Evolutionary conservation across 2,888 invertebrate genomes (phyloP).

Genomic region (Leptinotarsa juncta): DNA sequence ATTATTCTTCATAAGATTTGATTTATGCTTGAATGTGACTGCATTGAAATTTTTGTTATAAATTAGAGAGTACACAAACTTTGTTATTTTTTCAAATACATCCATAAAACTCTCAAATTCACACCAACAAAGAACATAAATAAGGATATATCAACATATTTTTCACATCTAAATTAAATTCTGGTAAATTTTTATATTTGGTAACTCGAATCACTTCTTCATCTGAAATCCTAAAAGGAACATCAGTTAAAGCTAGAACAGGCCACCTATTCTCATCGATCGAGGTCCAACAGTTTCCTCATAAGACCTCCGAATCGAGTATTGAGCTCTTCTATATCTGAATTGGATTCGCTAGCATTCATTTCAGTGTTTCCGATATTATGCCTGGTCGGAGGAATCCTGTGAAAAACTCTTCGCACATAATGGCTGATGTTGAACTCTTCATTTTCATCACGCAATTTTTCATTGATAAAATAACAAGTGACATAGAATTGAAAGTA

Average conservation of each 20-base stretch:
- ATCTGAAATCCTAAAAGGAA: too few species aligned
- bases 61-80: too few species aligned
- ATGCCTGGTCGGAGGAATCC: background rate
- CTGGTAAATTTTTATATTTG: background rate
- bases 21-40: too few species aligned
- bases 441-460: background rate
- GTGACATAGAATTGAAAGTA: conserved; percentile 3
- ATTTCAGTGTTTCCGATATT: background rate
- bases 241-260: too few species aligned
- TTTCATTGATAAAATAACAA: conserved; percentile 13
- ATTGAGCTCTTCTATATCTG: background rate
- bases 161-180: background rate
- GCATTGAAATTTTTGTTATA: too few species aligned
- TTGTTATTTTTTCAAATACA: too few species aligned
- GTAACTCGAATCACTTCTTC: too few species aligned
- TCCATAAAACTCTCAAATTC: background rate
- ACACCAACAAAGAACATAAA: background rate
- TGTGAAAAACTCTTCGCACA: conserved; percentile 3
- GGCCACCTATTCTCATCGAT: background rate
- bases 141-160: background rate
- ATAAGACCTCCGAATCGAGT: background rate
- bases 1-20: too few species aligned
- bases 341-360: too few species aligned
- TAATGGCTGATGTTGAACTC: background rate
- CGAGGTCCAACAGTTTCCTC: background rate